Base-by-base conservation (phyloP, 2,797 vertebrate species). In the Xerus rutilus region DNA sequence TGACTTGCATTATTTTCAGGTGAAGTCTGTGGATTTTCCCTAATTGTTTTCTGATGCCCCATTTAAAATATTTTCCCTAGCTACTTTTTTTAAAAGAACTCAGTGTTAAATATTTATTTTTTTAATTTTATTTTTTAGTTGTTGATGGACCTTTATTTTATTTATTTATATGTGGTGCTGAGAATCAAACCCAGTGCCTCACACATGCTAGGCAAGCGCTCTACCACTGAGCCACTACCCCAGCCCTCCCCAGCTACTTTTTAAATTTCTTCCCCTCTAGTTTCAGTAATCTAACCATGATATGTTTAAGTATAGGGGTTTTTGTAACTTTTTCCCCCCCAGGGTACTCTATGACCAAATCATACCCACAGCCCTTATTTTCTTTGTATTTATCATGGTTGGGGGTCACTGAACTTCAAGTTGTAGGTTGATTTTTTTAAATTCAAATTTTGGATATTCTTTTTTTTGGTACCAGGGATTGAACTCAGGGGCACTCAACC, bases 11-110 rank as follows among this genome's bases (percentile, higher is more conserved):
- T 86, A 82, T 59, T 96, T 74, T 39, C 1, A 10, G 2, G 18
- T 52, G 81, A 93, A 94, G 85, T 95, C 95, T 86, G 69, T 39
- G 49, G 86, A 59, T 39, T 70, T 49, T 6, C 2, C 54, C 11
- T 52, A 13, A 3, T 18, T 9, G 52, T 49, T 88, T 87, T 28
- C 32, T 84, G 85, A 47, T 23, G 28, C 35, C 32, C 30, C 45
- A 57, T n/a, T 92, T 67, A 54, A 32, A 12, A 74, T 43, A 54
- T 79, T 79, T 78, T 35, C n/a, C 32, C 54, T 32, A 67, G 70
- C 13, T 54, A 11, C 76, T 85, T 74, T 74, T 65, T 39, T 39
- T 39, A 2, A 39, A 39, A 39, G 39, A 39, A 39, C 39, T 39
- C 39, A 39, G 39, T 39, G 39, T 39, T 39, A 39, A 39, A 39